Percentiles rank a stretch among this genome's conserved stretches.
Conservation (phyloP, 2,888 invertebrate species). For the Philereme transversata region DNA sequence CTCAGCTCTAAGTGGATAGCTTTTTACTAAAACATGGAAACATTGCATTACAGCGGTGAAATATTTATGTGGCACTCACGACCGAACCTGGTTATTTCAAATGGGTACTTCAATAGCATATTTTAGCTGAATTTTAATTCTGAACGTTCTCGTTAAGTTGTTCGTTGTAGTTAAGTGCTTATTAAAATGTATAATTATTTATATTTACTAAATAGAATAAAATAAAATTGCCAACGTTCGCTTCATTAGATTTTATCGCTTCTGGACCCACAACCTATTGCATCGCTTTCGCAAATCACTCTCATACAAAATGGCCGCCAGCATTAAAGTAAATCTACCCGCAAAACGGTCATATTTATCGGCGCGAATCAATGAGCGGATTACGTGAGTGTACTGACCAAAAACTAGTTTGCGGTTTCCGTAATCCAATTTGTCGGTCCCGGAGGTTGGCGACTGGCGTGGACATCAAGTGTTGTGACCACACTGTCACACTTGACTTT, state of each 20-base stretch:
- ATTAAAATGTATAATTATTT: not conserved
- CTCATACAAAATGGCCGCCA: slow-evolving; percentile 12
- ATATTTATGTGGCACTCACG: slow-evolving; percentile 26
- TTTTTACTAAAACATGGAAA: slow-evolving; percentile 32
- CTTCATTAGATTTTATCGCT: not conserved
- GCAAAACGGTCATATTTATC: slow-evolving; percentile 48
- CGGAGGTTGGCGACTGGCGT: slow-evolving; percentile 35
- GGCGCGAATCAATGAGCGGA: slow-evolving; percentile 56
- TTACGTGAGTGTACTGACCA: slow-evolving; percentile 60
- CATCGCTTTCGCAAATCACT: slow-evolving; percentile 3
- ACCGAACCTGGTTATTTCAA: slow-evolving; percentile 13
- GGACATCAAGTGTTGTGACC: slow-evolving; percentile 19
- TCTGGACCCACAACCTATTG: slow-evolving; percentile 12
- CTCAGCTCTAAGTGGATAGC: slow-evolving; percentile 23
- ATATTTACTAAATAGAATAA: too few species aligned
- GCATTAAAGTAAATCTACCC: slow-evolving; percentile 39
- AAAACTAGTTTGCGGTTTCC: slow-evolving; percentile 62
- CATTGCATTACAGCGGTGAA: slow-evolving; percentile 24
- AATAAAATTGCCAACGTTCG: too few species aligned
- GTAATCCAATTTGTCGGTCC: slow-evolving; percentile 56
- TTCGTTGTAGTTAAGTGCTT: not conserved
- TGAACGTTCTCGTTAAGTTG: slow-evolving; percentile 2
- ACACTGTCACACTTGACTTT: slow-evolving; percentile 11
- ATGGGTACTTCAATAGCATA: slow-evolving; percentile 4
- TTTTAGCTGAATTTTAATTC: slow-evolving; percentile 9